Evolutionary conservation across 2,888 invertebrate genomes (phyloP), one percentile per base, ranked within the genome.

Genomic region (Tillus elongatus): DNA sequence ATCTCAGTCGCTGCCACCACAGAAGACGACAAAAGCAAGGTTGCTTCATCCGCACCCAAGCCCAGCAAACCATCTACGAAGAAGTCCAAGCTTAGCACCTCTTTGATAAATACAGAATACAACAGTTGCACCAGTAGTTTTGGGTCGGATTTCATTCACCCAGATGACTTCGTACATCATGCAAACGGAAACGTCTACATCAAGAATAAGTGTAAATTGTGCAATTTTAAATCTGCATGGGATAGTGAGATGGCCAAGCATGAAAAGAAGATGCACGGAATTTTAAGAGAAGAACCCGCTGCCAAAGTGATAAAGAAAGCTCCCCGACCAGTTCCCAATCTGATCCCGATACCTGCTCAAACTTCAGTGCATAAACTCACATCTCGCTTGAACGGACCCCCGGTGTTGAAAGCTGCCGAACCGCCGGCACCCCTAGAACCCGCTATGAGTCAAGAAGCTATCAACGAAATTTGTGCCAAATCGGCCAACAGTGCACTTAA

Each of bases 281-380:
- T 66, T 43, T 44, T 52, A 41, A 47, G 58, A 45, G 50, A 55
- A 13, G 45, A 43, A 36, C 39, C 41, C 15, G 13, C 40, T 8
- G 24, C 24, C 9, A 37, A 40, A 30, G 30, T 27, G 15, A 42
- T 40, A 19, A 55, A 55, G 47, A 70, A 68, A 50, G 53, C 63
- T 32, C 65, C 74, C 8, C 69, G 82, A 35, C 84, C 84, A 0
- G 74, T 83, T 47, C 84, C 84, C 33, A 83, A 82, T 60, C 71
- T 85, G 30, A 84, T 85, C 58, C 84, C 84, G 3, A 73, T 85
- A 35, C 56, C 57, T 1, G 42, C 70, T 14, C 71, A 68, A 41
- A 36, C 47, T 37, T 30, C 10, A 11, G 28, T 65, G n/a, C 35
- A 49, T 4, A 28, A 51, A 36, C 26, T 37, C 34, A 30, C 15